These are phyloP conservation scores for Ceratotherium simum DNA, from an alignment of 2,113 vertebrate genomes.

Conservation along the genomic window DNA sequence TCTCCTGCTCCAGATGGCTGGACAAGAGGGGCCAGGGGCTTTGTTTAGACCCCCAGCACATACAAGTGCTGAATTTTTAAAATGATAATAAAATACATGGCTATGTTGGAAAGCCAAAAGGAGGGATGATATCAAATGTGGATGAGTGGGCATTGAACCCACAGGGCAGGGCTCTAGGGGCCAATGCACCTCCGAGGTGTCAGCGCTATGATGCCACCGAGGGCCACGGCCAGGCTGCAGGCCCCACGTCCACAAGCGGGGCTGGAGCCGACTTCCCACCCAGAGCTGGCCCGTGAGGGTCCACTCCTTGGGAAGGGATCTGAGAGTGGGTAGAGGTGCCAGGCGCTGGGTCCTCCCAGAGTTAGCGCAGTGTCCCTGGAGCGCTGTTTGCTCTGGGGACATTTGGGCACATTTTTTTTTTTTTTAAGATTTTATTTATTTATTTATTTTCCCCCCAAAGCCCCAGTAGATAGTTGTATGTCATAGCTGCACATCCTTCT, in stretches of 20 bases:
- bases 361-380: not conserved
- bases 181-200: fast-evolving
- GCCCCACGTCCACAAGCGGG: not conserved
- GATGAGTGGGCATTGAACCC: fast-evolving
- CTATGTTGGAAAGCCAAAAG: too few species aligned
- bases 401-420: too few species aligned
- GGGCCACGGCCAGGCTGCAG: not conserved
- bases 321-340: not conserved
- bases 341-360: fast-evolving
- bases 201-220: not conserved
- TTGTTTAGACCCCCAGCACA: fast-evolving
- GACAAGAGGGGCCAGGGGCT: not conserved
- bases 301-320: not conserved
- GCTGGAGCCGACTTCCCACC: too few species aligned
- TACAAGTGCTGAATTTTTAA: not conserved
- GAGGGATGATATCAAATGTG: fast-evolving
- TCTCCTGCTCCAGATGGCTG: not conserved
- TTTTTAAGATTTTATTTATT: too few species aligned
- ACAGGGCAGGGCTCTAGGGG: fast-evolving
- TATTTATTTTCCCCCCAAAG: too few species aligned
- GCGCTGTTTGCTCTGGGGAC: too few species aligned
- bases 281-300: not conserved
- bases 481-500: too few species aligned
- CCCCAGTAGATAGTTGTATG: too few species aligned
- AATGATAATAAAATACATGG: fast-evolving